Conservation (phyloP, 2,797 vertebrate species). For the Chiropotes sagulatus region DNA sequence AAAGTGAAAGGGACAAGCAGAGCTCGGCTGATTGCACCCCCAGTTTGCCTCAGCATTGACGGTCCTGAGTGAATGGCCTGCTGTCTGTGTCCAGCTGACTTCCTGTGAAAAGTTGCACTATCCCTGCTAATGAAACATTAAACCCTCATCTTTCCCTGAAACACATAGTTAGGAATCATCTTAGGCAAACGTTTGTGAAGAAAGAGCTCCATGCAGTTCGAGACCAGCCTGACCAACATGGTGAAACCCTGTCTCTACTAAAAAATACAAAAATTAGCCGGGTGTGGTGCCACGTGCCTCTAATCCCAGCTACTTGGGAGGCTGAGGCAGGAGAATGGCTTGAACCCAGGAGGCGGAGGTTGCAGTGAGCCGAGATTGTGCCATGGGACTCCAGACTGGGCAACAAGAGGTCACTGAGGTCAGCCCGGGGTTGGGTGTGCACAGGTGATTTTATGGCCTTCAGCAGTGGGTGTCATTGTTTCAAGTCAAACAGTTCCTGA, state of each 20-base stretch:
- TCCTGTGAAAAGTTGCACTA: neutral
- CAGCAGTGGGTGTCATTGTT: neutral
- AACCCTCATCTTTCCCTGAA: neutral
- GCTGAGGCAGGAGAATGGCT: no score
- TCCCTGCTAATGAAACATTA: neutral
- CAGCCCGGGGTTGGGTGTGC: neutral
- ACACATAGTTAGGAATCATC: neutral
- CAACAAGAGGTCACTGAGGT: neutral
- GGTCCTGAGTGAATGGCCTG: neutral
- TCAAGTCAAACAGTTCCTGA: neutral
- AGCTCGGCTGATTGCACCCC: fast-evolving
- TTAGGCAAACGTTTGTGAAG: neutral
- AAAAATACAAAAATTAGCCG: no score
- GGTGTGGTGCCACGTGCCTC: no score
- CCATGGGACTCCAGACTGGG: no score
- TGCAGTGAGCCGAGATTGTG: no score
- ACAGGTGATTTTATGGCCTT: neutral
- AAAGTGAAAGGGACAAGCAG: neutral
- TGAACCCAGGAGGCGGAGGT: no score
- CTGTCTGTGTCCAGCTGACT: neutral
- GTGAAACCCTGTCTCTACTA: no score
- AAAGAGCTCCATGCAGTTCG: neutral
- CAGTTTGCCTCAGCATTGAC: neutral
- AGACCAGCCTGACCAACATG: no score
- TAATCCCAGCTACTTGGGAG: no score